Conservation (phyloP, 1,140 invertebrate genomes). For the Trachymyrmex septentrionalis region DNA sequence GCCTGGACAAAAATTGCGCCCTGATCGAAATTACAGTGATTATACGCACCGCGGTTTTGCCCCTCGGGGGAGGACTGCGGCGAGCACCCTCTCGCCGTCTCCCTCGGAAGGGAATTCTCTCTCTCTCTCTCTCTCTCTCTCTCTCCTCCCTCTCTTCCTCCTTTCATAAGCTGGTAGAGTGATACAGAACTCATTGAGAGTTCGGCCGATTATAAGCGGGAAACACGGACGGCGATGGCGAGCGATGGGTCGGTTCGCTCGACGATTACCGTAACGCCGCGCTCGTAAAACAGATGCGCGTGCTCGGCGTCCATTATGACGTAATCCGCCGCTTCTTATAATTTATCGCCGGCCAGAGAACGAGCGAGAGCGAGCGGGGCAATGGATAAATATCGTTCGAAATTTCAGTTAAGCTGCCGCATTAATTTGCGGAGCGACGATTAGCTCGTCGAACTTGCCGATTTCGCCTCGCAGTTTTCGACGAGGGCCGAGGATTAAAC, state of each 20-base stretch:
- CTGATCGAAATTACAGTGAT: slow-evolving; percentile 84
- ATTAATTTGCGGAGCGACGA: slow-evolving; percentile 57
- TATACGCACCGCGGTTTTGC: slow-evolving; percentile 75
- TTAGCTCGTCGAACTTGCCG: slow-evolving; percentile 60
- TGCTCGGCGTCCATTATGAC: slow-evolving; percentile 62
- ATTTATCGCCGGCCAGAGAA: slow-evolving; percentile 42
- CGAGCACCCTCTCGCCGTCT: slow-evolving; percentile 67
- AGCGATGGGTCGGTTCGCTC: slow-evolving; percentile 73
- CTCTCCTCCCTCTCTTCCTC: too few species aligned
- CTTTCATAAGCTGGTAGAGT: background rate
- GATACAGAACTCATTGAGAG: slow-evolving; percentile 57
- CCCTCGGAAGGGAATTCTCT: slow-evolving; percentile 22
- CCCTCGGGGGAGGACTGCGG: slow-evolving; percentile 76
- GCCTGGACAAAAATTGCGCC: slow-evolving; percentile 79
- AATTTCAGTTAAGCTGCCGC: slow-evolving; percentile 60
- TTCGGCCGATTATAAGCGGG: slow-evolving; percentile 75
- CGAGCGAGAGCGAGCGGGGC: background rate
- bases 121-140: too few species aligned
- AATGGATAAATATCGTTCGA: slow-evolving; percentile 57
- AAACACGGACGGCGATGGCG: slow-evolving; percentile 65
- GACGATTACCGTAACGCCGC: slow-evolving; percentile 79
- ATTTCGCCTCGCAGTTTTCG: slow-evolving; percentile 45
- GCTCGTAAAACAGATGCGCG: slow-evolving; percentile 68
- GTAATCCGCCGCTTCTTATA: slow-evolving; percentile 63
- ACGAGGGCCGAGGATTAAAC: slow-evolving; percentile 36